phyloP scores from a whole-genome alignment of 2,113 vertebrate species.

The Xyrauchen texanus region DNA sequence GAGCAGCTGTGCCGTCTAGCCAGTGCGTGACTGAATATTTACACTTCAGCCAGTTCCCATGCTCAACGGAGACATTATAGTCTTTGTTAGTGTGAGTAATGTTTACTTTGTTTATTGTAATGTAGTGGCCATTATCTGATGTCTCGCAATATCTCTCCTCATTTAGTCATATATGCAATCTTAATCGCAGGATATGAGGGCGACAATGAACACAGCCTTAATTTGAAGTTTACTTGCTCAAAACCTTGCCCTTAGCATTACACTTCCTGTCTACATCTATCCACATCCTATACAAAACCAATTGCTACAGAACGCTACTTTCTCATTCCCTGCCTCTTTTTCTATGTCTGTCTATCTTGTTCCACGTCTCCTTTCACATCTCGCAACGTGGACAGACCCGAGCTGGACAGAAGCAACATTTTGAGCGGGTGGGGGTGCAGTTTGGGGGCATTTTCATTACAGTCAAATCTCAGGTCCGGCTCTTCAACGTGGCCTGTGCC shows the following conservation, averaged over 20 bases:
- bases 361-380: constrained; percentile 34
- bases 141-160: background rate
- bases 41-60: constrained; percentile 68
- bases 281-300: constrained; percentile 28
- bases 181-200: background rate
- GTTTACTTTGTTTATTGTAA: constrained; percentile 62
- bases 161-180: background rate
- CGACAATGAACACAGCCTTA: background rate
- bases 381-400: constrained; percentile 27
- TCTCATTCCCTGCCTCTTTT: constrained; percentile 31
- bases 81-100: constrained; percentile 61
- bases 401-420: constrained; percentile 28
- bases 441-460: constrained; percentile 78
- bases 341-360: constrained; percentile 34
- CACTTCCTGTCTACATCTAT: constrained; percentile 26
- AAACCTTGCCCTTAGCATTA: background rate
- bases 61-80: constrained; percentile 52
- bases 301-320: constrained; percentile 31
- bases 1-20: constrained; percentile 82
- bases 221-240: constrained; percentile 30
- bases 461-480: constrained; percentile 73
- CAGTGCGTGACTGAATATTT: constrained; percentile 67
- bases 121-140: constrained; percentile 17
- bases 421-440: constrained; percentile 30
- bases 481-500: constrained; percentile 70